A percentile compares a stretch with the other conserved stretches of the same genome.
These are phyloP conservation scores for Euura saliciscinereae DNA, from an alignment of 1,140 invertebrate species.

Conservation along the genomic window DNA sequence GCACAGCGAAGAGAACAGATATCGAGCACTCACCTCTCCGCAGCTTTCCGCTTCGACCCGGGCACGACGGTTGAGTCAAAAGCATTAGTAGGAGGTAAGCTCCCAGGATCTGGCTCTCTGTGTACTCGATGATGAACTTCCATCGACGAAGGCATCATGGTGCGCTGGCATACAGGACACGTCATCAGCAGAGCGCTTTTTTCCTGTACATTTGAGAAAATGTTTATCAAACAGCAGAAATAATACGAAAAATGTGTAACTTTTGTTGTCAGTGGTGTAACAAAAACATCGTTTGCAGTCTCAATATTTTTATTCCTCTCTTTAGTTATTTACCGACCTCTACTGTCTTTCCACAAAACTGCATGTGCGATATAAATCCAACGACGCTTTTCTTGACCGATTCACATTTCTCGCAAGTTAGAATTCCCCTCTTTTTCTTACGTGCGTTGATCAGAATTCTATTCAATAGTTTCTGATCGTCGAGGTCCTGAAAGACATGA, in stretches of 20 bases:
- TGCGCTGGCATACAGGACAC: conserved; percentile 63
- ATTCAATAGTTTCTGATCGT: conserved; percentile 45
- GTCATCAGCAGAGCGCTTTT: conserved; percentile 54
- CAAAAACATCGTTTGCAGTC: conserved; percentile 8
- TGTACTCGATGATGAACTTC: conserved; percentile 59
- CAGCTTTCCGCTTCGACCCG: conserved; percentile 59
- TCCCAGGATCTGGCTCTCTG: conserved; percentile 32
- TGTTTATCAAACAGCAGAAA: not conserved
- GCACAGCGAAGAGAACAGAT: too few species aligned
- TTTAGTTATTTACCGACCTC: conserved; percentile 48
- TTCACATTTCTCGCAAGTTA: conserved; percentile 66
- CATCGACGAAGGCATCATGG: conserved; percentile 66
- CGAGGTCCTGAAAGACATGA: conserved; percentile 48
- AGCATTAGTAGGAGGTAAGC: conserved; percentile 18
- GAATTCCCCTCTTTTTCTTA: conserved; percentile 49
- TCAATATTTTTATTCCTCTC: conserved; percentile 16
- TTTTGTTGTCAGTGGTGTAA: not conserved
- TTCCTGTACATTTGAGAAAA: conserved; percentile 54
- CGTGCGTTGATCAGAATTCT: conserved; percentile 38
- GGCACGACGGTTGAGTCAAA: conserved; percentile 22
- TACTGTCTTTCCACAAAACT: conserved; percentile 65
- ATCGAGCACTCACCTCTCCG: conserved; percentile 55
- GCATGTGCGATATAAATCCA: conserved; percentile 69
- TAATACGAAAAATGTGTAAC: not conserved
- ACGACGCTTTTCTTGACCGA: conserved; percentile 59